Evolutionary conservation across 2,113 vertebrate genomes (phyloP).

Genomic region (Leptobrachium leishanense): DNA sequence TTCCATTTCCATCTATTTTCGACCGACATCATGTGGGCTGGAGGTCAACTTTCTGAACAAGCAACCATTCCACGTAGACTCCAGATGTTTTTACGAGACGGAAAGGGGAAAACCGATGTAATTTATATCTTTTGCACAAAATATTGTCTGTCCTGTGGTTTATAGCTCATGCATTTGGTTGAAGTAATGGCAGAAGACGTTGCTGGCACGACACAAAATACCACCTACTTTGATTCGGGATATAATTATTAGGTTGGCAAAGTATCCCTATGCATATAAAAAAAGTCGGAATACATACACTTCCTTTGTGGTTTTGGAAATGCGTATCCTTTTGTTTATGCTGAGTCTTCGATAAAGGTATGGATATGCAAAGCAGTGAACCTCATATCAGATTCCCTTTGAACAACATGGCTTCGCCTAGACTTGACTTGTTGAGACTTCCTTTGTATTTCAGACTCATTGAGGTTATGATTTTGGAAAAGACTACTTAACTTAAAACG

Average conservation of each 20-base stretch:
- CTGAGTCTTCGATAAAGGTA: neutral
- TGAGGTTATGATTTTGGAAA: too few relatives aligned
- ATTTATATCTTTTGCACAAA: constrained; percentile 13
- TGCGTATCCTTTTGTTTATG: neutral
- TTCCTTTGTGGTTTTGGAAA: too few relatives aligned
- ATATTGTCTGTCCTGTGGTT: neutral
- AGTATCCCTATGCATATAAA: constrained; percentile 9
- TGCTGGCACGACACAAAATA: constrained; percentile 1
- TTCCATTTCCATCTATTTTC: neutral
- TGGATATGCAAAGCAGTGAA: neutral
- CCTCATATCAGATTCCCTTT: neutral
- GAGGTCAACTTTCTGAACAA: constrained; percentile 15
- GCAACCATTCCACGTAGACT: constrained; percentile 12
- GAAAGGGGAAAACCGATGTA: constrained; percentile 16
- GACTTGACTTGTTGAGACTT: too few relatives aligned
- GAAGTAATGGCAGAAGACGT: constrained; percentile 16
- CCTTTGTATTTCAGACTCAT: too few relatives aligned
- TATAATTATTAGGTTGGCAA: constrained; percentile 32
- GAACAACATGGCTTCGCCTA: too few relatives aligned
- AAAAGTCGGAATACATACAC: neutral
- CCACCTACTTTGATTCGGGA: neutral
- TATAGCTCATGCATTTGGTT: neutral
- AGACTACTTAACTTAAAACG: too few relatives aligned
- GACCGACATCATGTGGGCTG: neutral
- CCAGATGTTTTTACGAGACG: constrained; percentile 12